A percentile compares a stretch with the other conserved stretches of the same genome.
Conservation (phyloP, 1,140 invertebrate genomes). For the Drosophila trapezifrons region DNA sequence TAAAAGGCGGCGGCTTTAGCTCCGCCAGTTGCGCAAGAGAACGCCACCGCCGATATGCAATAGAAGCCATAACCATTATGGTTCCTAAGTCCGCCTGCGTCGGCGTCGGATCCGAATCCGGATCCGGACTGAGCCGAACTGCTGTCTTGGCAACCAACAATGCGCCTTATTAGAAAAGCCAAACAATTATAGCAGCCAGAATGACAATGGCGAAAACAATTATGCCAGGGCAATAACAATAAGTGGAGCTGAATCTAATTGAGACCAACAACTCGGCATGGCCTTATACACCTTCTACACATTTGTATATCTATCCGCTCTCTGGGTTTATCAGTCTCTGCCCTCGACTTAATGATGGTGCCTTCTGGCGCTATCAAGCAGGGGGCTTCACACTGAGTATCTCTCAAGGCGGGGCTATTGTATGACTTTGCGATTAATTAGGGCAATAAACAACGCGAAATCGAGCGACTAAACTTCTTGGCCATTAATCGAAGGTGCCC, state of each 20-base stretch:
- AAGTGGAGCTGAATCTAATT: constrained; percentile 31
- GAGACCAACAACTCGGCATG: neutral
- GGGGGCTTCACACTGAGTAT: constrained; percentile 7
- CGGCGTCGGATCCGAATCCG: constrained; percentile 26
- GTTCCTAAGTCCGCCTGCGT: constrained; percentile 34
- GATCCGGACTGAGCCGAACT: constrained; percentile 14
- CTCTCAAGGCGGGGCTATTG: neutral
- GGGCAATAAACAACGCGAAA: neutral
- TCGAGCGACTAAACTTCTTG: neutral
- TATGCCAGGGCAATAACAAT: constrained; percentile 26
- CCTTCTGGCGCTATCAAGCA: constrained; percentile 1
- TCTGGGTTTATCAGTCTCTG: constrained; percentile 11
- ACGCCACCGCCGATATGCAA: constrained; percentile 47
- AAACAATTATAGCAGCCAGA: constrained; percentile 28
- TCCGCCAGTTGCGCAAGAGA: constrained; percentile 48
- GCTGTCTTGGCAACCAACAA: constrained; percentile 26
- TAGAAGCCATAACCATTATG: constrained; percentile 46
- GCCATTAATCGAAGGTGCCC: neutral
- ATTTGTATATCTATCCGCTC: constrained; percentile 8
- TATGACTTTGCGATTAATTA: constrained; percentile 10
- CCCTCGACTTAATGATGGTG: constrained; percentile 17
- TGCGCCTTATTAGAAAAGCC: constrained; percentile 19
- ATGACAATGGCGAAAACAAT: constrained; percentile 30
- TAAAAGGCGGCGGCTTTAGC: constrained; percentile 54
- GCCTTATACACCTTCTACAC: constrained; percentile 3